Evolutionary conservation across 2,797 vertebrate species (phyloP).

Genomic region (Amphiprion clarkii): DNA sequence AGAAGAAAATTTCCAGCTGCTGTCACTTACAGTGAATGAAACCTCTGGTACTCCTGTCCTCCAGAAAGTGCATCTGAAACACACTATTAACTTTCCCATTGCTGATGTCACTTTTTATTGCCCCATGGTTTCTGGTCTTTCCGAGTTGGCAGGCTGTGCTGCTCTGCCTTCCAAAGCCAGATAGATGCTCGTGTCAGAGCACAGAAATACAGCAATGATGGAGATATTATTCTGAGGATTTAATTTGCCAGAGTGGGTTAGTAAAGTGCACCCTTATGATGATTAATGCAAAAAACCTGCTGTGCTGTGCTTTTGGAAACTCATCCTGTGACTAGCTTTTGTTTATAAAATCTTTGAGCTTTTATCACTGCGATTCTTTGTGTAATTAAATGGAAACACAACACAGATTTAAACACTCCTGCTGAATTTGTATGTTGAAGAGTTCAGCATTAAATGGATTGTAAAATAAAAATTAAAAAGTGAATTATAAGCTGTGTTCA

Average conservation of each 20-base stretch:
- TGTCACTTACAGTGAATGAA: conserved; percentile 78
- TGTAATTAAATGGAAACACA: neutral
- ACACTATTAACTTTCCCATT: conserved; percentile 82
- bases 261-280: conserved; percentile 71
- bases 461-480: no score
- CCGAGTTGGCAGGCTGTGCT: conserved; percentile 70
- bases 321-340: conserved; percentile 31
- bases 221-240: conserved; percentile 78
- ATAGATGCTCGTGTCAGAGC: conserved; percentile 74
- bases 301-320: conserved; percentile 42
- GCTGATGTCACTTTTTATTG: conserved; percentile 83
- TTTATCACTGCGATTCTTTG: conserved; percentile 37
- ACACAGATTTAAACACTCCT: conserved; percentile 8
- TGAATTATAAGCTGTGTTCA: neutral
- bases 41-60: conserved; percentile 64
- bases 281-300: conserved; percentile 69
- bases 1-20: conserved; percentile 65
- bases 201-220: conserved; percentile 77
- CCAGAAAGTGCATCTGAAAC: conserved; percentile 81
- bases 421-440: neutral
- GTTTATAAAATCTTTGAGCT: conserved; percentile 38
- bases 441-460: no score
- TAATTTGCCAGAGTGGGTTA: conserved; percentile 81
- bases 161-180: conserved; percentile 63
- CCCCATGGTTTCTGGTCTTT: conserved; percentile 73